Evolutionary conservation across 2,113 vertebrate species (phyloP).

Genomic region (Girardinichthys multiradiatus): DNA sequence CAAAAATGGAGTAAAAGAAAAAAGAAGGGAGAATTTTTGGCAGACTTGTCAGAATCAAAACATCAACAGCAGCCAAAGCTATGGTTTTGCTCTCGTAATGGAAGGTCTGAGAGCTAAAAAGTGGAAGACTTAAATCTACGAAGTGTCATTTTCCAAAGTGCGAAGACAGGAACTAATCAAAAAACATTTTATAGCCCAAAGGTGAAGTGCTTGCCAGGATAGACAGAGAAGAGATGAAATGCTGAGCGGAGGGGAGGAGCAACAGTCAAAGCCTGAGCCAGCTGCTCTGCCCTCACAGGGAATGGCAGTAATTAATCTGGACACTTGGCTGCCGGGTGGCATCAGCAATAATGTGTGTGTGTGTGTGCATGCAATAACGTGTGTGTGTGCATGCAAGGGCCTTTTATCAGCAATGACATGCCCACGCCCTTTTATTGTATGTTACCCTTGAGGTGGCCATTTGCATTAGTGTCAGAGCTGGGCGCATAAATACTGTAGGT

Average conservation of each 20-base stretch:
- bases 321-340: slow-evolving; percentile 73
- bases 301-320: slow-evolving; percentile 76
- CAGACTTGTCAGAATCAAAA: slow-evolving; percentile 12
- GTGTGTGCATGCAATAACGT: neutral
- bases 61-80: neutral
- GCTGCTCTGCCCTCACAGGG: slow-evolving; percentile 63
- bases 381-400: slow-evolving; percentile 4
- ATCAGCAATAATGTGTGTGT: slow-evolving; percentile 48
- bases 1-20: neutral
- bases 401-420: slow-evolving; percentile 67
- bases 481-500: slow-evolving; percentile 44
- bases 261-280: slow-evolving; percentile 67
- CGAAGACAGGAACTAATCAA: slow-evolving; percentile 38
- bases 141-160: slow-evolving; percentile 26
- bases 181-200: slow-evolving; percentile 30
- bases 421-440: slow-evolving; percentile 66
- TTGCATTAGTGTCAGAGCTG: slow-evolving; percentile 69
- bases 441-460: slow-evolving; percentile 74
- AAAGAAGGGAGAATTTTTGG: neutral
- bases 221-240: slow-evolving; percentile 32
- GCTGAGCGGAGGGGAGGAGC: slow-evolving; percentile 57
- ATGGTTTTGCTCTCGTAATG: neutral
- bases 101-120: slow-evolving; percentile 4
- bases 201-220: slow-evolving; percentile 37
- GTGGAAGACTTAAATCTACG: neutral